A percentile compares a stretch with the other conserved stretches of the same genome.
phyloP scores from a whole-genome alignment of 2,797 vertebrate species.

The Syngnathus rostellatus region DNA sequence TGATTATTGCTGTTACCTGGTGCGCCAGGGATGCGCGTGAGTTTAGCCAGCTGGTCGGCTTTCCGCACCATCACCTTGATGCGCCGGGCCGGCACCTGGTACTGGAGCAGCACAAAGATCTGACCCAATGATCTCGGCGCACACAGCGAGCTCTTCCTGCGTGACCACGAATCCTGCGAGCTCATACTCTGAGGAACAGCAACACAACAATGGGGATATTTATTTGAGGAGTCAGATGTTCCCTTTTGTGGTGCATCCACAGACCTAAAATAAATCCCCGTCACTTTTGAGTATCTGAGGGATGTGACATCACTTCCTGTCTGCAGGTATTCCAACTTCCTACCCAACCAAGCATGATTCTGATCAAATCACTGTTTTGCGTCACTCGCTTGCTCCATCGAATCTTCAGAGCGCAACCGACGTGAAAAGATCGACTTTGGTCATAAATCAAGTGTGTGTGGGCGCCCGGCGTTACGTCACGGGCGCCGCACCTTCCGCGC shows the following conservation, averaged over 20 bases:
- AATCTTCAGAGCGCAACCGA: not conserved
- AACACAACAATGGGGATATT: constrained; percentile 1
- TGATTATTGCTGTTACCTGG: constrained; percentile 55
- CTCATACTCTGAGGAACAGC: constrained; percentile 61
- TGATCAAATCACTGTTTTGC: not conserved
- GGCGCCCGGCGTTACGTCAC: not conserved
- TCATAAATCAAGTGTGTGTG: not conserved
- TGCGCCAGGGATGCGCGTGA: constrained; percentile 70
- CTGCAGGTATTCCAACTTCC: not conserved
- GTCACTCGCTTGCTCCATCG: not conserved
- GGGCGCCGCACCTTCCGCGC: not conserved
- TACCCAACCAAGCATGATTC: no score
- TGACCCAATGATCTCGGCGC: constrained; percentile 59
- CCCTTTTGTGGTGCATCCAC: not conserved
- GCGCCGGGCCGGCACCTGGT: constrained; percentile 70
- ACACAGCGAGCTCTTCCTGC: constrained; percentile 30
- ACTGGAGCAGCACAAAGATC: constrained; percentile 75
- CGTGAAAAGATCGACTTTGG: not conserved
- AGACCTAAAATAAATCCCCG: not conserved
- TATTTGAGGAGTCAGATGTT: constrained; percentile 25
- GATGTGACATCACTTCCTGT: not conserved
- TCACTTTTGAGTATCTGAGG: not conserved
- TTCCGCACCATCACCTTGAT: constrained; percentile 79
- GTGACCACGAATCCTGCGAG: constrained; percentile 59
- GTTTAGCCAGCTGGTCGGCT: constrained; percentile 69